Base-by-base conservation (phyloP, 2,888 invertebrate species). In the Blera fallax region DNA sequence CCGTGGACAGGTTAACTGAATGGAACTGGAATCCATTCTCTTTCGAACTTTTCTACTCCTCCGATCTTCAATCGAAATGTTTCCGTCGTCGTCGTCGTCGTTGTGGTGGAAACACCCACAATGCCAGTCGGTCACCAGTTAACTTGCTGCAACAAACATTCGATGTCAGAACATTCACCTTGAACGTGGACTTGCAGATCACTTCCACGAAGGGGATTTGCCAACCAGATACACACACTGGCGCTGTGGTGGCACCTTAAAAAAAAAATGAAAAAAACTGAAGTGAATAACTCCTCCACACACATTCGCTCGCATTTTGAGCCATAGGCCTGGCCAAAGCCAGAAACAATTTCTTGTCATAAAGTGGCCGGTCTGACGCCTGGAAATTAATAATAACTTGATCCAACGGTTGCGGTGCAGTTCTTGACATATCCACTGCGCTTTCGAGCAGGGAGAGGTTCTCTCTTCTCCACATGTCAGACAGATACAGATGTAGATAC, bases 351-450 rank as follows among this genome's bases (percentile, higher is more conserved):
- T 81, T 85, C 81, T 85, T 85, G 85, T 85, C 85, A 85, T 85
- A 85, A 85, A 85, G 85, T 85, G 85, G 85, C 72, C 81, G 81
- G 65, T 50, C 76, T 85, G 85, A 81, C 85, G 85, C 85, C 81
- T 85, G 81, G 60, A 81, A 85, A 85, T 85, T 85, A 85, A 85
- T 85, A 85, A 85, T 85, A 85, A 85, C 85, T 80, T 85, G 85
- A 85, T 85, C 85, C 85, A 85, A 72, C 80, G 80, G 84, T 84
- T 84, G 80, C 84, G 70, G 69, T 84, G 84, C 80, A 80, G 24
- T 85, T 80, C 85, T 81, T 85, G 85, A 85, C 85, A 85, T 72
- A 72, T 85, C 60, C 85, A 85, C 65, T 81, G 85, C 76, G 81
- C 85, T 69, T 84, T 79, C 62, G 29, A 74, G 56, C 43, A 73